A percentile compares a stretch with the other conserved stretches of the same genome.
Conservation (phyloP, 2,797 vertebrate species). For the Pangasius sanitwongsei region DNA sequence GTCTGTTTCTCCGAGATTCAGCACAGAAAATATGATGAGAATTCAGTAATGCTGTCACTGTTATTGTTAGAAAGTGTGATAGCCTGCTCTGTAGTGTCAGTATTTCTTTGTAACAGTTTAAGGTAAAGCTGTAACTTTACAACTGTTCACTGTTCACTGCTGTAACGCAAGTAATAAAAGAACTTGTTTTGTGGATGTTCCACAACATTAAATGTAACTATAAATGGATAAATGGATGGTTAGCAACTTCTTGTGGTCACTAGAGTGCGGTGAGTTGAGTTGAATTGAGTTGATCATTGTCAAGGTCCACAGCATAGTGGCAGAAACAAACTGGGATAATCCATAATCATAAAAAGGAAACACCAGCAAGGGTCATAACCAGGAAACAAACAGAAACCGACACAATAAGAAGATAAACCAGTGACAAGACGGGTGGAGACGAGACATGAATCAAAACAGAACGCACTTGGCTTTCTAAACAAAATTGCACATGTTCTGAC, state of each 20-base stretch:
- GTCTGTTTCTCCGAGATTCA: background rate
- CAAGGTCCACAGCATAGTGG: background rate
- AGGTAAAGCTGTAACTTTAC: background rate
- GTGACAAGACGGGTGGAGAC: background rate
- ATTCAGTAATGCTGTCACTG: background rate
- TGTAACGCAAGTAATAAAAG: background rate
- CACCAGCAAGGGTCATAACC: background rate
- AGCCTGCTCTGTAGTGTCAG: background rate
- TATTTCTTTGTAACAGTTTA: background rate
- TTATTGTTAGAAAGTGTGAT: too few relatives aligned
- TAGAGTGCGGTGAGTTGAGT: background rate
- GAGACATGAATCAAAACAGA: background rate
- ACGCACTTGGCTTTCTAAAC: background rate
- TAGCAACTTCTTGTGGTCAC: background rate
- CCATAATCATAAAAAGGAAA: background rate
- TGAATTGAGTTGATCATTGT: background rate
- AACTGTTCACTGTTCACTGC: background rate
- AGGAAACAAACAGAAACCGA: background rate
- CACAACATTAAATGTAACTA: background rate
- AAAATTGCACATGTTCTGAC: background rate
- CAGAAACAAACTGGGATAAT: background rate
- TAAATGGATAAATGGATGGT: background rate
- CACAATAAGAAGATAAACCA: background rate
- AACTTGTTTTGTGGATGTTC: background rate
- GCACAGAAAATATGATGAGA: background rate